Percentiles rank a stretch among this genome's conserved stretches.
These are phyloP conservation scores for Globodera rostochiensis DNA, from an alignment of 1,140 invertebrate species.

Conservation along the genomic window DNA sequence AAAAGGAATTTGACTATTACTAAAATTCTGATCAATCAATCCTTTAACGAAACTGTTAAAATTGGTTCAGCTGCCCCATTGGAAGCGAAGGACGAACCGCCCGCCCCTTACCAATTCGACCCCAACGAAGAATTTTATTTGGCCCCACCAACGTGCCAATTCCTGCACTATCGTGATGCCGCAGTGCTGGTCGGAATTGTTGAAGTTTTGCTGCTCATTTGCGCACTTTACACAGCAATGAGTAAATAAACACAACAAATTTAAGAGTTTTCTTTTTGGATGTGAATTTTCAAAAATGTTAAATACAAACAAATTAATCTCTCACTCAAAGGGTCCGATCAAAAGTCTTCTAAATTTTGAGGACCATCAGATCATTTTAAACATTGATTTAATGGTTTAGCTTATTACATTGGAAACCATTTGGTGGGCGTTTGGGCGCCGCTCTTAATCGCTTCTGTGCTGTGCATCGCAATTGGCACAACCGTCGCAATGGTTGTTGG, in stretches of 20 bases:
- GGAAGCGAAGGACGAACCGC: conserved; percentile 4
- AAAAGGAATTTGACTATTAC: too few species aligned
- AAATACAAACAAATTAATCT: conserved; percentile 10
- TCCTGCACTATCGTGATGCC: conserved; percentile 58
- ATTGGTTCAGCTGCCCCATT: conserved; percentile 3
- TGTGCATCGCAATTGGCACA: conserved; percentile 22
- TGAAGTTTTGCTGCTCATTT: conserved; percentile 43
- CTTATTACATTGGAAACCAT: not conserved
- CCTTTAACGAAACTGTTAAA: too few species aligned
- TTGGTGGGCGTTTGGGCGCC: conserved; percentile 24
- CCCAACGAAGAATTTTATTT: conserved; percentile 57
- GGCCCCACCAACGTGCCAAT: conserved; percentile 51
- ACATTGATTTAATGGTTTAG: not conserved
- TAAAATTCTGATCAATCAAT: too few species aligned
- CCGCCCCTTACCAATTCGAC: conserved; percentile 44
- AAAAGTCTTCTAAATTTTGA: too few species aligned
- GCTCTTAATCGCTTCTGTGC: conserved; percentile 10
- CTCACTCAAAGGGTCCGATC: not conserved
- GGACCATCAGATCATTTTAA: too few species aligned
- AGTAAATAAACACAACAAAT: conserved; percentile 40
- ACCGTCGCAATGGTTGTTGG: conserved; percentile 16
- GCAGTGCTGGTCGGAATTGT: conserved; percentile 55
- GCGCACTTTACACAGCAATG: conserved; percentile 38
- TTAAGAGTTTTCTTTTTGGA: not conserved
- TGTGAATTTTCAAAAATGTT: not conserved